Evolutionary conservation across 2,797 vertebrate species (phyloP).

Genomic region (Gymnodraco acuticeps): DNA sequence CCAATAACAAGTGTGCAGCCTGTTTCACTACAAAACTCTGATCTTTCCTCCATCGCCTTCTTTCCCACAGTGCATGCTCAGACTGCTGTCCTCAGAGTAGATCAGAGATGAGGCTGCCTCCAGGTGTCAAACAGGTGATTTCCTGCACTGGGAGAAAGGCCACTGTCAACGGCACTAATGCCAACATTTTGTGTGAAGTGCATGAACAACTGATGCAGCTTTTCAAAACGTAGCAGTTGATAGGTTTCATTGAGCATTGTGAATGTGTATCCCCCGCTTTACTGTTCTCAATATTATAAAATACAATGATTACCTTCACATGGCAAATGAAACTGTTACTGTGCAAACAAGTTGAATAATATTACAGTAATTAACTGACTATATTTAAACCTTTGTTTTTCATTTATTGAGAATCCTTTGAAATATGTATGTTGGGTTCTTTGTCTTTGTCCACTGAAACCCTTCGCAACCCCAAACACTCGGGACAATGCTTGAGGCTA

Average conservation of each 20-base stretch:
- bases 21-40: slow-evolving; percentile 19
- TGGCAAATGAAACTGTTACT: not conserved
- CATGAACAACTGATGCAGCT: not conserved
- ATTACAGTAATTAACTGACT: too few relatives aligned
- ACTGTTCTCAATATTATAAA: not conserved
- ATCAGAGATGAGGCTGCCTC: slow-evolving; percentile 27
- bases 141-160: not conserved
- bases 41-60: slow-evolving; percentile 3
- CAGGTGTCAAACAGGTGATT: slow-evolving; percentile 29
- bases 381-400: not conserved
- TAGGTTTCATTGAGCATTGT: not conserved
- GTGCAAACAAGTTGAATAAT: too few relatives aligned
- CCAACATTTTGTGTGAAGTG: not conserved
- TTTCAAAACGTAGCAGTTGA: not conserved
- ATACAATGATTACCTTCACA: not conserved
- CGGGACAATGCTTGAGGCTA: not conserved
- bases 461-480: not conserved
- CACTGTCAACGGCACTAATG: not conserved
- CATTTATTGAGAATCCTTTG: not conserved
- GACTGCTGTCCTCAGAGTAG: slow-evolving; percentile 9
- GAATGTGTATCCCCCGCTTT: not conserved
- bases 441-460: not conserved
- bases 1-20: not conserved
- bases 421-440: too few relatives aligned
- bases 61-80: not conserved